A percentile compares a stretch with the other conserved stretches of the same genome.
phyloP scores from a whole-genome alignment of 2,888 invertebrate genomes.

The Pelosia muscerda region DNA sequence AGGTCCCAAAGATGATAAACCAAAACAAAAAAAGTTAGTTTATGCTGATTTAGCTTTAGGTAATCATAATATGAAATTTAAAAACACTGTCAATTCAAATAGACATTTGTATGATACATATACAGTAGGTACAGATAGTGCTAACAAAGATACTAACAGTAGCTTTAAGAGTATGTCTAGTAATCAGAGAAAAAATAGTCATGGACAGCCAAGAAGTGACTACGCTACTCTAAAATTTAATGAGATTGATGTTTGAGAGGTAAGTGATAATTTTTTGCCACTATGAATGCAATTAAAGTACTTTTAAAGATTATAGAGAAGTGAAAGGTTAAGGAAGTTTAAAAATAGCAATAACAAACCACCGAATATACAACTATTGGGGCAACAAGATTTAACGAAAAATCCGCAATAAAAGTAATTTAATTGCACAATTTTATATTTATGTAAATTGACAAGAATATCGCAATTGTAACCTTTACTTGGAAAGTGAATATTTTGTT shows the following conservation, averaged over 20 bases:
- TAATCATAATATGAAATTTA: conserved; percentile 86
- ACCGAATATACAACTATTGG: too few species aligned
- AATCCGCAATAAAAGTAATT: not conserved
- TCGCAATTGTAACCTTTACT: not conserved
- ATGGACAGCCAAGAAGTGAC: conserved; percentile 75
- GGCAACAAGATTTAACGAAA: too few species aligned
- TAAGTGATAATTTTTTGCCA: conserved; percentile 57
- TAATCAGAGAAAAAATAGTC: conserved; percentile 59
- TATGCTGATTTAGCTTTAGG: conserved; percentile 86
- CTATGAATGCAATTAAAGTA: not conserved
- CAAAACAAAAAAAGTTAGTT: conserved; percentile 84
- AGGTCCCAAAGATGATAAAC: conserved; percentile 78
- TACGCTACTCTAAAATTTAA: conserved; percentile 85
- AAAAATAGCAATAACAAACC: too few species aligned
- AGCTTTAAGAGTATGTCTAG: conserved; percentile 74
- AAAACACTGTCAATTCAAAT: conserved; percentile 87
- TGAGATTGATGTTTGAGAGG: conserved; percentile 85
- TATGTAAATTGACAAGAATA: not conserved
- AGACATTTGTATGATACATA: conserved; percentile 85
- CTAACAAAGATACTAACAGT: conserved; percentile 77
- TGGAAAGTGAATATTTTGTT: not conserved
- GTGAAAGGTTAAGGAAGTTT: not conserved
- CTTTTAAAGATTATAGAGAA: not conserved
- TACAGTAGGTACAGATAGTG: conserved; percentile 78
- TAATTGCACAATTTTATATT: not conserved